Percentiles rank a stretch among this genome's conserved stretches.
Conservation (phyloP, 2,888 invertebrate species). For the Agriopis leucophaearia region DNA sequence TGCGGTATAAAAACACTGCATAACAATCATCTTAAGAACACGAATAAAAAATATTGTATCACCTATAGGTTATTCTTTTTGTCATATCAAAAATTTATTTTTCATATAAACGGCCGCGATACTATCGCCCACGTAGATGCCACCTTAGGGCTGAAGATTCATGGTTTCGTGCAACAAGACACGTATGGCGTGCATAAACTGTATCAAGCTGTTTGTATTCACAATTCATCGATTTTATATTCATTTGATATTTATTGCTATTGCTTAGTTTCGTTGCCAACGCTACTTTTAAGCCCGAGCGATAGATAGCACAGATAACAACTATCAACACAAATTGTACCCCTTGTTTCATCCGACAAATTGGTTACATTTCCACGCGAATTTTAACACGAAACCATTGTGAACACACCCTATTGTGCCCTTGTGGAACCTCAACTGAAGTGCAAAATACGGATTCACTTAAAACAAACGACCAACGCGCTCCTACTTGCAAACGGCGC, state of each 20-base stretch:
- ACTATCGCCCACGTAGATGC: slow-evolving; percentile 4
- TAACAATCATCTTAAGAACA: too few species aligned
- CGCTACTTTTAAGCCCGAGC: slow-evolving; percentile 61
- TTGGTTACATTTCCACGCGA: slow-evolving; percentile 81
- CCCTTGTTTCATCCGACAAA: slow-evolving; percentile 79
- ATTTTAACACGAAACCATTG: slow-evolving; percentile 74
- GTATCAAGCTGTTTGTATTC: slow-evolving; percentile 24
- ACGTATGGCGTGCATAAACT: slow-evolving; percentile 28
- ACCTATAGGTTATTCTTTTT: too few species aligned
- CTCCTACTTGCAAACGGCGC: neutral
- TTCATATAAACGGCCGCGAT: slow-evolving; percentile 1
- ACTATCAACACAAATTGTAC: slow-evolving; percentile 81
- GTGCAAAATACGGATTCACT: slow-evolving; percentile 48
- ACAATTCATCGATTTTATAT: slow-evolving; percentile 26
- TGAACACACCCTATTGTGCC: slow-evolving; percentile 63
- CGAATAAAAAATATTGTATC: too few species aligned
- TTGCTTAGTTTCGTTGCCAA: slow-evolving; percentile 61
- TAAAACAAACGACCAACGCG: slow-evolving; percentile 32
- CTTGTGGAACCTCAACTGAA: slow-evolving; percentile 48
- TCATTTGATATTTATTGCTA: slow-evolving; percentile 21
- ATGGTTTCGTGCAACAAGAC: slow-evolving; percentile 20
- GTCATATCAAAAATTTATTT: neutral
- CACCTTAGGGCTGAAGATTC: slow-evolving; percentile 15
- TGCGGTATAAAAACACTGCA: too few species aligned
- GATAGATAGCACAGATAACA: slow-evolving; percentile 78